Evolutionary conservation across 2,888 invertebrate species (phyloP).

Genomic region (Caenorhabditis sinica): DNA sequence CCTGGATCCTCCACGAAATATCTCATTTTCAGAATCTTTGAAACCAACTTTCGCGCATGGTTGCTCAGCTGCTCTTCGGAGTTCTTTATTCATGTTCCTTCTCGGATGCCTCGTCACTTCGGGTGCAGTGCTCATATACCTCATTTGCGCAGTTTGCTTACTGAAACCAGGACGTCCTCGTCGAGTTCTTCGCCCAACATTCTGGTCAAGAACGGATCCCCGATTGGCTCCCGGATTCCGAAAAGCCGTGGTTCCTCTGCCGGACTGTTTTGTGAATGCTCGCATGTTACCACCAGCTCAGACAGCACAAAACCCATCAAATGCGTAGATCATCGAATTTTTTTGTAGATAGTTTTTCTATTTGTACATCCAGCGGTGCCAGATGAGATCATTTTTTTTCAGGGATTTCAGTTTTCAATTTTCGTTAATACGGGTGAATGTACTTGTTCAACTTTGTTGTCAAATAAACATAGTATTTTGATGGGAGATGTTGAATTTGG

Average conservation of each 20-base stretch:
- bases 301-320: background rate
- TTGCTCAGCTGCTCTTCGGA: constrained; percentile 71
- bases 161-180: constrained; percentile 68
- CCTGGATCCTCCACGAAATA: background rate
- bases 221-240: constrained; percentile 78
- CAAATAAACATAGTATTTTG: background rate
- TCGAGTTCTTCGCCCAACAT: constrained; percentile 68
- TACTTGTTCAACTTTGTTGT: constrained; percentile 7
- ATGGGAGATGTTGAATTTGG: too few species aligned
- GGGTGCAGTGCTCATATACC: constrained; percentile 67
- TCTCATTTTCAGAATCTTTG: constrained; percentile 33
- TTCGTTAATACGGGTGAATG: constrained; percentile 18
- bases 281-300: constrained; percentile 42
- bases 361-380: constrained; percentile 50
- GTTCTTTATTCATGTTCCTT: constrained; percentile 79
- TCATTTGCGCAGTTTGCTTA: constrained; percentile 64
- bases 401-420: constrained; percentile 38
- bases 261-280: constrained; percentile 69
- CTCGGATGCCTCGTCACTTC: constrained; percentile 80
- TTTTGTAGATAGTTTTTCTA: background rate
- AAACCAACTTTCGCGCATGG: constrained; percentile 37
- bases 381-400: constrained; percentile 35
- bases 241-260: constrained; percentile 77
- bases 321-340: background rate
- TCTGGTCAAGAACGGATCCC: constrained; percentile 76